These are phyloP conservation scores for Zaprionus lineosus DNA, from an alignment of 2,888 invertebrate genomes.

Conservation along the genomic window DNA sequence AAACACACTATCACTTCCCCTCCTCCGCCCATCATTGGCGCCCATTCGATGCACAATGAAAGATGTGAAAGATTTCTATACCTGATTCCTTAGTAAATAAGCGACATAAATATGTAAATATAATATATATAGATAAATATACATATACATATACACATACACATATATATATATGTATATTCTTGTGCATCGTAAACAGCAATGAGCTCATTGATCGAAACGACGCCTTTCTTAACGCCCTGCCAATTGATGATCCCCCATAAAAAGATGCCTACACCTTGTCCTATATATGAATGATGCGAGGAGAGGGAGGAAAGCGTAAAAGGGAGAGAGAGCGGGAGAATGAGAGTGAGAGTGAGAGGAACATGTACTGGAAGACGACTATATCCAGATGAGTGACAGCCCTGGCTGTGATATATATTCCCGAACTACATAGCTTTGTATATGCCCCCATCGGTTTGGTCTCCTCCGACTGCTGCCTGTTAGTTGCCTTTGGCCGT, in stretches of 20 bases:
- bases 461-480: too few species aligned
- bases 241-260: slow-evolving; percentile 11
- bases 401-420: slow-evolving; percentile 35
- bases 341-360: slow-evolving; percentile 33
- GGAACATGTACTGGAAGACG: slow-evolving; percentile 4
- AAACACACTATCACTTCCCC: slow-evolving; percentile 13
- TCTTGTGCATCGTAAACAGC: slow-evolving; percentile 49
- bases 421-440: neutral
- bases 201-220: slow-evolving; percentile 65
- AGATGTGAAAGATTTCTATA: slow-evolving; percentile 21
- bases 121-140: slow-evolving; percentile 10
- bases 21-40: slow-evolving; percentile 45
- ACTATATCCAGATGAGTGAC: slow-evolving; percentile 40
- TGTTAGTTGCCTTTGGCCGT: slow-evolving; percentile 31
- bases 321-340: slow-evolving; percentile 27
- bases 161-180: slow-evolving; percentile 8
- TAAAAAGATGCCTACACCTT: slow-evolving; percentile 43
- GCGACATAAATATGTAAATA: slow-evolving; percentile 7
- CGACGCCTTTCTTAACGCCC: slow-evolving; percentile 20
- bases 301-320: neutral
- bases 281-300: slow-evolving; percentile 38
- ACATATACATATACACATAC: slow-evolving; percentile 9
- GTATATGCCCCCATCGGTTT: slow-evolving; percentile 2
- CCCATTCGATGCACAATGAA: slow-evolving; percentile 21
- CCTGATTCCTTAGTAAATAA: slow-evolving; percentile 21